phyloP scores from a whole-genome alignment of 1,140 invertebrate species.

The Rhizoglyphus robini region DNA sequence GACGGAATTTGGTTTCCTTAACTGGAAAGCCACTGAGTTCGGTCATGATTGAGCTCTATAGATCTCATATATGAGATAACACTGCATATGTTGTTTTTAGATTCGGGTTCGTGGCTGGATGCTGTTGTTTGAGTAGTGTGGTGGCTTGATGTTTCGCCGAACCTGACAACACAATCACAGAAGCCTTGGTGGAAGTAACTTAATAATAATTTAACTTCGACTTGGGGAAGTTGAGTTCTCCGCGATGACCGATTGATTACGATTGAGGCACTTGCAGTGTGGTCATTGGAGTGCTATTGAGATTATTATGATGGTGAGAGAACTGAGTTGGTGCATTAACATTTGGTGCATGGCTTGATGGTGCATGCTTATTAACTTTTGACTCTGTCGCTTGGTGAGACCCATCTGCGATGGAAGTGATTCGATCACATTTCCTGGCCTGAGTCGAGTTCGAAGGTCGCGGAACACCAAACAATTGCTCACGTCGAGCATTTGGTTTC shows the following conservation, averaged over 20 bases:
- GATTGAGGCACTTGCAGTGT: background rate
- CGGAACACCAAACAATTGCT: slow-evolving; percentile 83
- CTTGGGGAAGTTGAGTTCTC: background rate
- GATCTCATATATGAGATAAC: too few relatives aligned
- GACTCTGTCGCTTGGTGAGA: slow-evolving; percentile 5
- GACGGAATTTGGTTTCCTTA: slow-evolving; percentile 87
- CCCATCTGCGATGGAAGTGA: slow-evolving; percentile 53
- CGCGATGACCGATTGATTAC: background rate
- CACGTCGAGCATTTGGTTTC: slow-evolving; percentile 78
- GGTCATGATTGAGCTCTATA: slow-evolving; percentile 85
- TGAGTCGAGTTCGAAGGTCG: background rate
- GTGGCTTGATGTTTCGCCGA: too few relatives aligned
- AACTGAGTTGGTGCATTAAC: too few relatives aligned
- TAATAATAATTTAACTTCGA: too few relatives aligned
- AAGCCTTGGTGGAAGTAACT: too few relatives aligned
- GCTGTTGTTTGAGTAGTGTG: too few relatives aligned
- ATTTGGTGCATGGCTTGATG: too few relatives aligned
- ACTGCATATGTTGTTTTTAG: too few relatives aligned
- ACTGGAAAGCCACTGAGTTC: slow-evolving; percentile 93
- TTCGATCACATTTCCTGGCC: slow-evolving; percentile 34
- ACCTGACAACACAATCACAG: too few relatives aligned
- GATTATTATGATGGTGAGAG: background rate
- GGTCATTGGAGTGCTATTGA: too few relatives aligned
- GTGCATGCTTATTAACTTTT: too few relatives aligned
- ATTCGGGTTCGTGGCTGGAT: too few relatives aligned